Percentiles rank a stretch among this genome's conserved stretches.
These are phyloP conservation scores for Agrochola macilenta DNA, from an alignment of 2,888 invertebrate species.

Conservation along the genomic window DNA sequence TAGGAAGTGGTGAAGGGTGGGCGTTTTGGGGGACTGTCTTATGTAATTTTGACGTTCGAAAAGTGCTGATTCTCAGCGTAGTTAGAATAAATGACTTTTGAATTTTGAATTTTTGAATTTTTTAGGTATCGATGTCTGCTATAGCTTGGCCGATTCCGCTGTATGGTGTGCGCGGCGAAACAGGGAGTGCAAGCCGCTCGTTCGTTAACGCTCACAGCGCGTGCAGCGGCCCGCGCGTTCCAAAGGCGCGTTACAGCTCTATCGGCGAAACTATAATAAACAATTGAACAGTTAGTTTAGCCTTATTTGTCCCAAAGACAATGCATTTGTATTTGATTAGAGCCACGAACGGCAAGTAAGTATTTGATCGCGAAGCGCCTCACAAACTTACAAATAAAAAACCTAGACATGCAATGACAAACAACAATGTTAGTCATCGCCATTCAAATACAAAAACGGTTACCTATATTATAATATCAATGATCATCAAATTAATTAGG, in stretches of 20 bases:
- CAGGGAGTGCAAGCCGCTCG: too few species aligned
- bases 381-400: neutral
- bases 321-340: constrained; percentile 15
- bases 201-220: too few species aligned
- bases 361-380: neutral
- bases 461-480: constrained; percentile 28
- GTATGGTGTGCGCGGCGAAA: too few species aligned
- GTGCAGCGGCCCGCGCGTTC: too few species aligned
- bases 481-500: constrained; percentile 33
- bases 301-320: constrained; percentile 38
- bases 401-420: constrained; percentile 6
- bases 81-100: too few species aligned
- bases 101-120: too few species aligned
- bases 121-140: neutral
- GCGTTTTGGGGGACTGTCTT: too few species aligned
- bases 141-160: too few species aligned
- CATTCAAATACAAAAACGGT: constrained; percentile 37
- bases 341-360: neutral
- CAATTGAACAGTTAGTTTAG: constrained; percentile 25
- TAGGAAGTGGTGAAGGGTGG: too few species aligned
- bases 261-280: neutral
- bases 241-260: too few species aligned
- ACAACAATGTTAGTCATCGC: constrained; percentile 30
- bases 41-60: too few species aligned
- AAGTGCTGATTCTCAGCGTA: too few species aligned